phyloP scores from a whole-genome alignment of 2,797 vertebrate species.

The Picus viridis region DNA sequence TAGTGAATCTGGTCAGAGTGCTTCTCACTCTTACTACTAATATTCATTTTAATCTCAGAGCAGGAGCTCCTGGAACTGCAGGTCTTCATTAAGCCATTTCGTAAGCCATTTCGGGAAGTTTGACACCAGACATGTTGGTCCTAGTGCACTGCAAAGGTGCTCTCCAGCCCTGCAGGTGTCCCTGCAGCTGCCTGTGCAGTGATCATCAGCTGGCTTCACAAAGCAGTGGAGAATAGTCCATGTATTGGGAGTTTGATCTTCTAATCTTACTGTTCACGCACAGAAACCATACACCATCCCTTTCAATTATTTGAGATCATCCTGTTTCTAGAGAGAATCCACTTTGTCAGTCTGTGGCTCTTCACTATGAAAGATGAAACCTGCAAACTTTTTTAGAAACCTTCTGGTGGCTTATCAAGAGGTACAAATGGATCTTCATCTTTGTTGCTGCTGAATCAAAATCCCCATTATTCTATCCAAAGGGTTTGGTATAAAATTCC shows the following conservation, averaged over 20 bases:
- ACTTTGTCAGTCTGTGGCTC: not conserved
- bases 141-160: not conserved
- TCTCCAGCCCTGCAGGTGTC: not conserved
- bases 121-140: not conserved
- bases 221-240: not conserved
- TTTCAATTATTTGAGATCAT: not conserved
- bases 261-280: not conserved
- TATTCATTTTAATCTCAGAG: fast-evolving
- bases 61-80: not conserved
- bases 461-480: not conserved
- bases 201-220: not conserved
- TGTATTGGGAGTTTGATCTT: not conserved
- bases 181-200: not conserved
- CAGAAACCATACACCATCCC: not conserved
- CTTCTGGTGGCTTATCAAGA: not conserved
- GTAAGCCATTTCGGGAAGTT: not conserved
- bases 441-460: not conserved
- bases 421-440: not conserved
- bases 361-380: not conserved
- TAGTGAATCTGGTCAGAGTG: not conserved
- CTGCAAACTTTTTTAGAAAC: not conserved
- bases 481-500: fast-evolving
- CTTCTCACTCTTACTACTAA: not conserved
- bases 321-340: not conserved
- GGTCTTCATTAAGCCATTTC: not conserved